phyloP scores from a whole-genome alignment of 2,888 invertebrate genomes.

The Phortica magna region DNA sequence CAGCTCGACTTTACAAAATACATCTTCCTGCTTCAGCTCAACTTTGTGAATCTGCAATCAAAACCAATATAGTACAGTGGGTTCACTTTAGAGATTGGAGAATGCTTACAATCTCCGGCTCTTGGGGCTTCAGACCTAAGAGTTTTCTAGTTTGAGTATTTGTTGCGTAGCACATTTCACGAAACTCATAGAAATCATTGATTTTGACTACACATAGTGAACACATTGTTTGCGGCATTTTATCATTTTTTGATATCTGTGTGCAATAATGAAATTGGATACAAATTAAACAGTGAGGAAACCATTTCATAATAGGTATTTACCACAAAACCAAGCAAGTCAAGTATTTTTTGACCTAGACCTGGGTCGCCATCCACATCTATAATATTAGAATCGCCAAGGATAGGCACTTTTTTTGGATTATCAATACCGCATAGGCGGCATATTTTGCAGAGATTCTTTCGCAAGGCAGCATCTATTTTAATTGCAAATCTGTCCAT shows the following conservation, averaged over 20 bases:
- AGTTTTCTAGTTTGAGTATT: conserved; percentile 79
- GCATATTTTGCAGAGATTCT: conserved; percentile 77
- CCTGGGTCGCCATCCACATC: conserved; percentile 72
- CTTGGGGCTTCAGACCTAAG: conserved; percentile 69
- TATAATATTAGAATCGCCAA: conserved; percentile 56
- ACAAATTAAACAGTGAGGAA: neutral
- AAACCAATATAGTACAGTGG: too few species aligned
- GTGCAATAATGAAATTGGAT: too few species aligned
- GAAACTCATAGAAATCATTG: conserved; percentile 82
- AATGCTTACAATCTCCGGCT: conserved; percentile 57
- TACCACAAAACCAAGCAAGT: conserved; percentile 73
- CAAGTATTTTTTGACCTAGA: conserved; percentile 72
- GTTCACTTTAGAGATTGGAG: too few species aligned
- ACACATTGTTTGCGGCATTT: conserved; percentile 82
- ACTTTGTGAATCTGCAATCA: conserved; percentile 35
- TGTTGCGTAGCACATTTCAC: conserved; percentile 80
- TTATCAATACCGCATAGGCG: conserved; percentile 77
- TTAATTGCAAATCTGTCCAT: conserved; percentile 77
- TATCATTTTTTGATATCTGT: conserved; percentile 80
- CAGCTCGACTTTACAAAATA: conserved; percentile 32
- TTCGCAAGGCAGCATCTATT: conserved; percentile 75
- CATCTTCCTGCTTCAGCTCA: conserved; percentile 37
- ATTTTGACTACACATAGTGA: conserved; percentile 82
- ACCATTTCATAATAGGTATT: conserved; percentile 10
- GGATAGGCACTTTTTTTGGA: conserved; percentile 72